These are phyloP conservation scores for Melinaea menophilus DNA, from an alignment of 2,888 invertebrate species.

Conservation along the genomic window DNA sequence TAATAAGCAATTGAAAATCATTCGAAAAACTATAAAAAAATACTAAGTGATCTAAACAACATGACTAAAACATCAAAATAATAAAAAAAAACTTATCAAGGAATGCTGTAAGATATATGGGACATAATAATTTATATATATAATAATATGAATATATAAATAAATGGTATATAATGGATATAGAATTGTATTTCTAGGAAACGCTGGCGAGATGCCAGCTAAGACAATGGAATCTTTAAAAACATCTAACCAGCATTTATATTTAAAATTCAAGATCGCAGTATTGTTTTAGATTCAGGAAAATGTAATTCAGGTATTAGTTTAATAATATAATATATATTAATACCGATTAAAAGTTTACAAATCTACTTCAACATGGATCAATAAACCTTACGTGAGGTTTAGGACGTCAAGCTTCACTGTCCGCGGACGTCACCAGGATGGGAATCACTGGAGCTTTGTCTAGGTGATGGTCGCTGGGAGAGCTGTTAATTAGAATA, in stretches of 20 bases:
- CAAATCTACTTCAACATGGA: slow-evolving; percentile 30
- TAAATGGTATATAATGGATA: neutral
- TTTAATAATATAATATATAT: neutral
- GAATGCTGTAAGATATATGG: too few relatives aligned
- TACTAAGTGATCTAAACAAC: neutral
- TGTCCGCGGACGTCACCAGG: slow-evolving; percentile 64
- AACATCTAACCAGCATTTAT: neutral
- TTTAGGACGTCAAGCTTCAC: slow-evolving; percentile 52
- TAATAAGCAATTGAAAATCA: neutral
- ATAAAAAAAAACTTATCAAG: too few relatives aligned
- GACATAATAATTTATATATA: neutral
- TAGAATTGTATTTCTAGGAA: neutral
- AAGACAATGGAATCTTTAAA: neutral
- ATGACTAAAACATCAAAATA: slow-evolving; percentile 6
- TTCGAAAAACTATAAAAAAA: neutral
- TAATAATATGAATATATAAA: neutral
- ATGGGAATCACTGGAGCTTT: slow-evolving; percentile 61
- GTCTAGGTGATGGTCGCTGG: slow-evolving; percentile 54
- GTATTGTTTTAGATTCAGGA: neutral
- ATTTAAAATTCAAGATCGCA: neutral
- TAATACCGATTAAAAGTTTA: neutral
- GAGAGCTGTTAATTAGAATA: slow-evolving; percentile 49
- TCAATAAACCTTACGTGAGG: slow-evolving; percentile 23
- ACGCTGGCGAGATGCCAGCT: neutral
- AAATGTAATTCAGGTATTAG: too few relatives aligned